These are phyloP conservation scores for Lipotes vexillifer DNA, from an alignment of 2,113 vertebrate species.

Conservation along the genomic window DNA sequence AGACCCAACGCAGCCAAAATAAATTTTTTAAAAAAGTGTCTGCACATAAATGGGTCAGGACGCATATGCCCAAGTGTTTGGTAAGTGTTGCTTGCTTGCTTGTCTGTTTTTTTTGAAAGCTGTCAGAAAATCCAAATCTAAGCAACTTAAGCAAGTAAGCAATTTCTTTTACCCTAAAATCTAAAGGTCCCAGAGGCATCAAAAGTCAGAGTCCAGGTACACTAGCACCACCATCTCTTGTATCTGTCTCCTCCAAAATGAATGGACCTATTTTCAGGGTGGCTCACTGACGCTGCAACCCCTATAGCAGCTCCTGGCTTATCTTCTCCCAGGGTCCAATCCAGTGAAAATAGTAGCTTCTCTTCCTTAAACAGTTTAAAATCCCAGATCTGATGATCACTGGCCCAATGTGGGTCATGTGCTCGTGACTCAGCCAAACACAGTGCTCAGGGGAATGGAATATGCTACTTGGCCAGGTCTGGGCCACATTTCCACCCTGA, in stretches of 20 bases:
- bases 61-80: background rate
- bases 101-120: background rate
- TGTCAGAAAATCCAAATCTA: background rate
- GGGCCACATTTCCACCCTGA: background rate
- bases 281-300: too few species aligned
- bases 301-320: background rate
- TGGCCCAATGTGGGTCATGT: background rate
- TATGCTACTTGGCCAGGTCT: background rate
- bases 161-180: background rate
- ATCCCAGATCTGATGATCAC: background rate
- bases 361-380: background rate
- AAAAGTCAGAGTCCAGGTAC: rapidly evolving
- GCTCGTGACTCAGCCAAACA: background rate
- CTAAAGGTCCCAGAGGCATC: background rate
- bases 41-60: background rate
- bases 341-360: background rate
- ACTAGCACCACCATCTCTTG: rapidly evolving
- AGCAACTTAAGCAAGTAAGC: background rate
- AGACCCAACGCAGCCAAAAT: too few species aligned
- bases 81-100: background rate
- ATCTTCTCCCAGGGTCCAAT: background rate
- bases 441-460: background rate
- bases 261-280: too few species aligned
- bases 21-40: background rate
- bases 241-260: background rate